These are phyloP conservation scores for Apostichopus japonicus DNA, from an alignment of 35 echinoderm and acorn worm genomes.

Conservation along the genomic window DNA sequence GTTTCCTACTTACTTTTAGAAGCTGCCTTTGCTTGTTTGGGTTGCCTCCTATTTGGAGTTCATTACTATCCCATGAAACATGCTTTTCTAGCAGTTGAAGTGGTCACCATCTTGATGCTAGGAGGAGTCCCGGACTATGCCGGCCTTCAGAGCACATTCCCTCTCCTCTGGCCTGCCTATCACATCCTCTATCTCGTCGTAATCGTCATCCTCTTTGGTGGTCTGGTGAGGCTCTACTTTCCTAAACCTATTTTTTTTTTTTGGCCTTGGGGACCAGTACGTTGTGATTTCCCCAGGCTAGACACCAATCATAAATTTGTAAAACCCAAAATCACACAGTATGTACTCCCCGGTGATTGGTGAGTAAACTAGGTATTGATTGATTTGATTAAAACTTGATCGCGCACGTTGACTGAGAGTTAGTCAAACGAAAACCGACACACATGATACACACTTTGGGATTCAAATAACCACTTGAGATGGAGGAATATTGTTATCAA, in stretches of 20 bases:
- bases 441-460: too few species aligned
- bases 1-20: conserved; percentile 64
- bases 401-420: too few species aligned
- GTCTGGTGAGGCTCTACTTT: conserved; percentile 68
- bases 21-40: conserved; percentile 68
- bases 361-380: too few species aligned
- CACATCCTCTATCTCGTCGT: conserved; percentile 67
- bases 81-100: conserved; percentile 55
- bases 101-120: conserved; percentile 62
- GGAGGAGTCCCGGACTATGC: conserved; percentile 44
- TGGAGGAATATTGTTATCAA: too few species aligned
- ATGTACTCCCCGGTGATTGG: too few species aligned
- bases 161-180: conserved; percentile 82
- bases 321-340: too few species aligned
- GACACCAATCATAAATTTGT: too few species aligned
- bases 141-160: conserved; percentile 53
- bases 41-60: conserved; percentile 71
- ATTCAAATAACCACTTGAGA: too few species aligned
- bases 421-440: too few species aligned
- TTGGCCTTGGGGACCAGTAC: neutral
- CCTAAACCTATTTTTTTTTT: neutral
- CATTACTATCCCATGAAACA: conserved; percentile 84
- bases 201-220: conserved; percentile 67
- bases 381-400: too few species aligned
- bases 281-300: too few species aligned